Evolutionary conservation across 1,140 invertebrate genomes (phyloP), one percentile per base, ranked within the genome.

Genomic region (Leptinotarsa defecta): DNA sequence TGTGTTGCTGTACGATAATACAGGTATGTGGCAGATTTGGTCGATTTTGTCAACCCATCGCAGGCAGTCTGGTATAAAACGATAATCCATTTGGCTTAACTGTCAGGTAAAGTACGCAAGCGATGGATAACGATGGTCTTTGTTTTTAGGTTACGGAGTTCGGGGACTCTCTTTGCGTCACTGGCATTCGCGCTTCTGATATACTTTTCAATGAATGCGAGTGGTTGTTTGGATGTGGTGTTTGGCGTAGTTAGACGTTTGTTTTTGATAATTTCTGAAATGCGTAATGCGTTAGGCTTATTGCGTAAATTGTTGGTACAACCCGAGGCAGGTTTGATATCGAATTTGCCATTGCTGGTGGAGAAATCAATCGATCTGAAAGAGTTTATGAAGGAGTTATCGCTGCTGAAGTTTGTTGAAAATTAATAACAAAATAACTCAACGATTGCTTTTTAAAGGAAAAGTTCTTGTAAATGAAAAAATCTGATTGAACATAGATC

Each of bases 1-100:
- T 83, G 63, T 73, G 79, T 84, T 84, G 81, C 79, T 84, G 82
- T 84, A 84, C 78, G 79, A 83, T 81, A 83, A 84, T 80, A 80
- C 82, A 84, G 83, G 83, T 84, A 83, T 83, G 79, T 83, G 80
- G 81, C 80, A 73, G 77, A 76, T 76, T 76, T 65, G 71, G 71
- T 73, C 63, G 71, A 79, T 76, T 75, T 80, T 73, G 69, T 75
- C 78, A 71, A 69, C 81, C 71, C 71, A 61, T 57, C 67, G 81
- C 79, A 80, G 63, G 73, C 75, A 77, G 75, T 52, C 71, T 80
- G 81, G 81, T 83, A 81, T 69, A 72, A 62, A 65, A 73, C 24
- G 24, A 49, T 73, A 73, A 65, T 64, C 71, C 71, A 79, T 79
- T 78, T 79, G 78, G 81, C 81, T 80, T 75, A 77, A 78, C 74